phyloP scores from a whole-genome alignment of 2,888 invertebrate species.

The Poecilobothrus nobilitatus region DNA sequence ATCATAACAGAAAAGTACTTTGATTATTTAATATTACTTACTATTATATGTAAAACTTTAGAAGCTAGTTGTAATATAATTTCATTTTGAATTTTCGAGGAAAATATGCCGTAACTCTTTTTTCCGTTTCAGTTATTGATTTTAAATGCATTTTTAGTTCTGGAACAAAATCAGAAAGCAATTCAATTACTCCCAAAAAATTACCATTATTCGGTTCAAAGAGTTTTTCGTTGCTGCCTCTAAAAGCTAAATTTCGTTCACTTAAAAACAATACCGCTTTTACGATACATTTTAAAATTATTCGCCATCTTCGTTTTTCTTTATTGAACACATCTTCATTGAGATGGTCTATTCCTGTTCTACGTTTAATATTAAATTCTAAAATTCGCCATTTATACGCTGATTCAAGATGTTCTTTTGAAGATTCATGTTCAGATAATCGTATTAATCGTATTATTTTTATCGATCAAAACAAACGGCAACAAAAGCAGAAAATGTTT shows the following conservation, averaged over 20 bases:
- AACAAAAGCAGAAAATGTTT: constrained; percentile 12
- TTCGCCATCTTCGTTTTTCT: constrained; percentile 14
- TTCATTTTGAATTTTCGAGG: constrained; percentile 11
- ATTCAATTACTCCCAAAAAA: constrained; percentile 12
- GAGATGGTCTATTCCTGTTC: constrained; percentile 10
- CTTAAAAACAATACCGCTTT: constrained; percentile 9
- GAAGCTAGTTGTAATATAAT: constrained; percentile 13
- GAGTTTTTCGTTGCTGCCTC: constrained; percentile 12
- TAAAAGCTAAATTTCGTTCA: constrained; percentile 14
- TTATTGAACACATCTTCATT: constrained; percentile 11
- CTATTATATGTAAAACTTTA: no score
- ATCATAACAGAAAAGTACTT: constrained; percentile 11
- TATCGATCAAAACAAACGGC: constrained; percentile 5
- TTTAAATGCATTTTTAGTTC: constrained; percentile 8
- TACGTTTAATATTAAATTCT: constrained; percentile 11
- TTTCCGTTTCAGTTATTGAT: constrained; percentile 11
- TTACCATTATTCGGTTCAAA: constrained; percentile 14
- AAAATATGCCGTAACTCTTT: constrained; percentile 12
- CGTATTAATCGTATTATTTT: not conserved
- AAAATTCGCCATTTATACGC: constrained; percentile 11
- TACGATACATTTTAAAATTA: constrained; percentile 13
- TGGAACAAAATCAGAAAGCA: no score
- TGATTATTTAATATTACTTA: constrained; percentile 14
- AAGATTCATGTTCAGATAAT: constrained; percentile 9
- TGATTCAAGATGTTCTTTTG: constrained; percentile 9